These are phyloP conservation scores for Nestor notabilis DNA, from an alignment of 2,113 vertebrate genomes.

Conservation along the genomic window DNA sequence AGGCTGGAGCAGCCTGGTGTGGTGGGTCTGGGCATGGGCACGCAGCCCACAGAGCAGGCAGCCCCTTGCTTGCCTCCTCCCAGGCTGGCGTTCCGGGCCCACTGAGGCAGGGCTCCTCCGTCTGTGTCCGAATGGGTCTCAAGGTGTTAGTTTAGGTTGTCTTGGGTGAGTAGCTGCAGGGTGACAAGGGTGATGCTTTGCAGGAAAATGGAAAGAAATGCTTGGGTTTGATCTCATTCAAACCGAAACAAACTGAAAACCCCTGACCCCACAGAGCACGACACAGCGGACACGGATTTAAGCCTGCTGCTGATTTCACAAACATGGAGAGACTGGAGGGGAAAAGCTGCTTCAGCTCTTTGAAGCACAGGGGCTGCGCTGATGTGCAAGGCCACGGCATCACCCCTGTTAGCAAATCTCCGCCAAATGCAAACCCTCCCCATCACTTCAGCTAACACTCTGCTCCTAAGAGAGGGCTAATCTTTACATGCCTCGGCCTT, in stretches of 20 bases:
- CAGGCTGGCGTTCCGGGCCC: accelerated
- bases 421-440: neutral
- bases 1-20: neutral
- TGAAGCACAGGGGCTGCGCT: accelerated
- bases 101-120: accelerated
- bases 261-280: accelerated
- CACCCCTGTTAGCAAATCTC: neutral
- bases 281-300: neutral
- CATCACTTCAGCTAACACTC: neutral
- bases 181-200: neutral
- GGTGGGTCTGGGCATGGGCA: accelerated
- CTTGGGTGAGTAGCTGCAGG: neutral
- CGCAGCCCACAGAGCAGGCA: accelerated
- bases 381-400: neutral
- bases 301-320: neutral
- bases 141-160: neutral
- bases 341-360: neutral
- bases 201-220: neutral
- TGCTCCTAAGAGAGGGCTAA: conserved; percentile 32
- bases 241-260: neutral
- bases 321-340: neutral
- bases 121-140: neutral
- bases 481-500: neutral
- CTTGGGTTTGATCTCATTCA: neutral
- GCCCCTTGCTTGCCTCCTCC: neutral